Percentiles rank a stretch among this genome's conserved stretches.
These are phyloP conservation scores for Parapristionchus giblindavisi DNA, from an alignment of 2,888 invertebrate genomes.

Conservation along the genomic window DNA sequence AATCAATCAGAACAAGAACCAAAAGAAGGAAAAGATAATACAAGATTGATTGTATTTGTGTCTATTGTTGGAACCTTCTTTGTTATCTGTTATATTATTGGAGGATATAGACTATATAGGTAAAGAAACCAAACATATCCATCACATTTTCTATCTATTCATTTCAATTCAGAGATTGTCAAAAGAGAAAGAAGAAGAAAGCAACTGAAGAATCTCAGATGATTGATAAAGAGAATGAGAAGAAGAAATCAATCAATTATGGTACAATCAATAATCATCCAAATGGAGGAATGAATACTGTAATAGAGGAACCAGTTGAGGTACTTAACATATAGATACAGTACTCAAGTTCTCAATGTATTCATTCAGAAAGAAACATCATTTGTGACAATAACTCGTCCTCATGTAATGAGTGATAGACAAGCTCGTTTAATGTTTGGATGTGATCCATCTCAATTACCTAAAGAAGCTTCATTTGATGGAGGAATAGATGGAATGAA, in stretches of 20 bases:
- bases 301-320: neutral
- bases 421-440: constrained; percentile 62
- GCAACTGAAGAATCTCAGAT: constrained; percentile 1
- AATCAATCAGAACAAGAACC: constrained; percentile 39
- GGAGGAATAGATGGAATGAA: constrained; percentile 31
- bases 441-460: constrained; percentile 65
- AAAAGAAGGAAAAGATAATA: constrained; percentile 44
- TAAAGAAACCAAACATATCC: constrained; percentile 29
- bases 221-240: constrained; percentile 1
- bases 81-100: constrained; percentile 56
- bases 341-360: constrained; percentile 42
- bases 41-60: constrained; percentile 47
- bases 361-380: neutral
- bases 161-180: constrained; percentile 6
- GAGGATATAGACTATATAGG: constrained; percentile 47
- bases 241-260: constrained; percentile 20
- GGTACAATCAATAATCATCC: constrained; percentile 10
- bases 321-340: no score
- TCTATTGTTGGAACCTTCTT: constrained; percentile 49
- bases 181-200: constrained; percentile 37
- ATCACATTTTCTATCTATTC: neutral
- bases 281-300: constrained; percentile 14
- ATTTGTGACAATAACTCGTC: constrained; percentile 35
- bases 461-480: constrained; percentile 58
- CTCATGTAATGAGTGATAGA: constrained; percentile 44